Evolutionary conservation across 2,888 invertebrate genomes (phyloP), one percentile per base, ranked within the genome.

Genomic region (Cosmia pyralina): DNA sequence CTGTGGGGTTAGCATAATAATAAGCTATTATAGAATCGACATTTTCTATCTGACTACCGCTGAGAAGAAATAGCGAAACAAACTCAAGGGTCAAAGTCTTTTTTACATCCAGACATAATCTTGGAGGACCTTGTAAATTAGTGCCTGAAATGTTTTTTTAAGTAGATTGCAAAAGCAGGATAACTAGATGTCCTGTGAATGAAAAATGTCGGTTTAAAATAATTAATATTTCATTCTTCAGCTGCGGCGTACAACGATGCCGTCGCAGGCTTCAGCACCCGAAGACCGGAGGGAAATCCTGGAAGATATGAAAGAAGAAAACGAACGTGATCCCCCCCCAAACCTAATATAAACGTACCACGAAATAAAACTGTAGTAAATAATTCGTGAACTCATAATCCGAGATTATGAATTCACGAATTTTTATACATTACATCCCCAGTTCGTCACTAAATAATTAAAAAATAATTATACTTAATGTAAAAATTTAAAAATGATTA

Each of bases 231-330:
- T 15, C 0, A 44, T 75, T 53, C 1, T 15, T 38, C 34, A 72
- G 72, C n/a, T 72, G 73, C 72, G 80, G 58, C 81, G 77, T 6
- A 75, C 81, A 5, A 71, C 58, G 22, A 81, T 75, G 75, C 53
- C 72, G 1, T 7, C 48, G 3, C 81, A 67, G 17, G 0, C 22
- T 17, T n/a, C 11, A 13, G 0, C 4, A 46, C 0, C 48, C 4
- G 65, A 55, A 4, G 81, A 81, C 19, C 62, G 48, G 3, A 69
- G 1, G 46, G 62, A 72, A 48, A 73, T 77, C 2, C 34, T 80
- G 11, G 63, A 50, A 5, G 58, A 1, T 0, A 59, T 55, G 58
- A 3, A 44, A 0, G 72, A 80, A 17, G 77, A 69, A 46, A 44
- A 72, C 0, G 75, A 67, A 48, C 22, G n/a, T 8, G 44, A 28